A percentile compares a stretch with the other conserved stretches of the same genome.
Conservation (phyloP, 2,797 vertebrate species). For the Phylloscopus collybita region DNA sequence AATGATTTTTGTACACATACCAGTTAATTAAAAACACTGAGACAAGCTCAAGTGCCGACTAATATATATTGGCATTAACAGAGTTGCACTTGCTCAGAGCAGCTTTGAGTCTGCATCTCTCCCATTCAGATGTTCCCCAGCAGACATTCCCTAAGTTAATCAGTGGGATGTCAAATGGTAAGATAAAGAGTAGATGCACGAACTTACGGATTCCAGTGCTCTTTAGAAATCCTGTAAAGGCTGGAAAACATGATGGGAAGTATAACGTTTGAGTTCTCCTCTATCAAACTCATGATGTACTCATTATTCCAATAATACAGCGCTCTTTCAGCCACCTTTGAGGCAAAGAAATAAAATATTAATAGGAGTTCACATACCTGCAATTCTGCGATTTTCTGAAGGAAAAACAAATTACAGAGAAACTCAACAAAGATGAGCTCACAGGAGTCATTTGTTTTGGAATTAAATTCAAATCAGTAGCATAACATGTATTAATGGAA, state of each 20-base stretch:
- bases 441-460: background rate
- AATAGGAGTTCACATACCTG: background rate
- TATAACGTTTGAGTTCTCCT: slow-evolving; percentile 98
- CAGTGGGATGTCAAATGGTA: background rate
- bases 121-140: background rate
- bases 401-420: background rate
- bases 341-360: slow-evolving; percentile 35
- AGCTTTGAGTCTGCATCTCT: background rate
- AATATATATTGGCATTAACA: background rate
- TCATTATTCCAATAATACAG: slow-evolving; percentile 99
- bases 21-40: slow-evolving; percentile 28
- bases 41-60: background rate
- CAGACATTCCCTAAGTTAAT: background rate
- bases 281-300: slow-evolving; percentile 99
- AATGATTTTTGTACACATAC: slow-evolving; percentile 21
- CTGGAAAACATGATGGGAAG: slow-evolving; percentile 99
- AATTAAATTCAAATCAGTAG: background rate
- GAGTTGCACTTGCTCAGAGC: background rate
- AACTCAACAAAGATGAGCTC: background rate
- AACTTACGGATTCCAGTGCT: slow-evolving; percentile 98
- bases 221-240: slow-evolving; percentile 99
- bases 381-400: background rate
- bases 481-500: background rate
- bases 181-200: background rate
- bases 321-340: slow-evolving; percentile 94